These are phyloP conservation scores for Zalophus californianus DNA, from an alignment of 2,797 vertebrate genomes.

Conservation along the genomic window DNA sequence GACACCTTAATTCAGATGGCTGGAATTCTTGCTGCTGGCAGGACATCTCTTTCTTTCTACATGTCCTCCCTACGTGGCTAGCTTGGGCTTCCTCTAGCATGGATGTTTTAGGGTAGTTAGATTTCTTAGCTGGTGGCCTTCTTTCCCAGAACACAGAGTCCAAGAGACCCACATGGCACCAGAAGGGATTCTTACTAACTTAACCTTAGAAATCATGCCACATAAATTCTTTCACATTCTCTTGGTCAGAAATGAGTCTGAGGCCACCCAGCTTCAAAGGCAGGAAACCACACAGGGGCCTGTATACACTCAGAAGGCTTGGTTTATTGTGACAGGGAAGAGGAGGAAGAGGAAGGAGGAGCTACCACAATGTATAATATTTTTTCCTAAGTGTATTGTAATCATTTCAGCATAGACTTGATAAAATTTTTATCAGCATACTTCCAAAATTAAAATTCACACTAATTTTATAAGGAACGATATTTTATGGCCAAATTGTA, in stretches of 20 bases:
- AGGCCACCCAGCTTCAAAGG: not conserved
- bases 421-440: not conserved
- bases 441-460: conserved; percentile 54
- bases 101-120: not conserved
- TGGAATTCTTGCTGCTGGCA: not conserved
- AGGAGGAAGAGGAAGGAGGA: not conserved
- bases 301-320: not conserved
- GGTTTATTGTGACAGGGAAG: not conserved
- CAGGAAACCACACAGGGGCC: not conserved
- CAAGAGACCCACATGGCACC: not conserved
- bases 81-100: not conserved
- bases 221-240: not conserved
- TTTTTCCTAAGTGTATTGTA: not conserved
- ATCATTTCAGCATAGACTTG: not conserved
- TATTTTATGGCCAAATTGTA: conserved; percentile 9
- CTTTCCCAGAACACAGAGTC: not conserved
- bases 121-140: conserved; percentile 3
- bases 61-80: not conserved
- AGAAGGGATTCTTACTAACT: not conserved
- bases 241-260: not conserved
- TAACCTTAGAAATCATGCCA: not conserved
- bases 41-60: not conserved
- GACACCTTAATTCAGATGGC: not conserved
- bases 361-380: not conserved
- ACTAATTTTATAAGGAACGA: conserved; percentile 16